A percentile compares a stretch with the other conserved stretches of the same genome.
phyloP scores from a whole-genome alignment of 1,140 invertebrate genomes.

The Lanistes nyassanus region DNA sequence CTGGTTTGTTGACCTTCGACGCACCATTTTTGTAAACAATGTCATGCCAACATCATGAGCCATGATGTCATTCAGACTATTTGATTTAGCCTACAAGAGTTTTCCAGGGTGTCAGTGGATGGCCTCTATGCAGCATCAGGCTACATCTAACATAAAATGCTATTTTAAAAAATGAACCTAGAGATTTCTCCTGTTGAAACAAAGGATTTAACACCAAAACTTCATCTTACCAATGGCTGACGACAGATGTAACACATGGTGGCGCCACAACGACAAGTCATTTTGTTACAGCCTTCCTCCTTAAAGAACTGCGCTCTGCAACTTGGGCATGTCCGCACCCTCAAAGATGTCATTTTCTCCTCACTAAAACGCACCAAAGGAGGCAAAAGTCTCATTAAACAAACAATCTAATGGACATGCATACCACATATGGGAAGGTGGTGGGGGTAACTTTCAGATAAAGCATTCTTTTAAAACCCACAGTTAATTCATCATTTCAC shows the following conservation, averaged over 20 bases:
- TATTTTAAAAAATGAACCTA: not conserved
- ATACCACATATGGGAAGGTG: no score
- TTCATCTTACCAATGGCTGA: slow-evolving; percentile 59
- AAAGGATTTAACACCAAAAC: not conserved
- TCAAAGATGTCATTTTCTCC: slow-evolving; percentile 76
- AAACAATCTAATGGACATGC: not conserved
- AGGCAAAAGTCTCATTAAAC: not conserved
- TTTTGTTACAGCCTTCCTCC: slow-evolving; percentile 77
- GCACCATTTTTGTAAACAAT: no score
- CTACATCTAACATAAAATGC: no score
- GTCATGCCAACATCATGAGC: no score
- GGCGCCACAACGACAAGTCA: slow-evolving; percentile 76
- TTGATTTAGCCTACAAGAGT: no score
- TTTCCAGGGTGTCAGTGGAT: no score
- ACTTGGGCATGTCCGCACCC: slow-evolving; percentile 73
- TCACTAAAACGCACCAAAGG: slow-evolving; percentile 69
- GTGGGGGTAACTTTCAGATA: not conserved
- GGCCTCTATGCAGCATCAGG: no score
- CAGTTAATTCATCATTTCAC: not conserved
- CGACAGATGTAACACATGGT: slow-evolving; percentile 78
- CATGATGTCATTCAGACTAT: no score
- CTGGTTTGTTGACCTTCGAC: no score
- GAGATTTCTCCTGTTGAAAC: not conserved
- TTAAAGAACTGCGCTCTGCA: slow-evolving; percentile 74
- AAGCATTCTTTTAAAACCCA: not conserved